Base-by-base conservation (phyloP, 2,797 vertebrate species). In the Somateria mollissima region DNA sequence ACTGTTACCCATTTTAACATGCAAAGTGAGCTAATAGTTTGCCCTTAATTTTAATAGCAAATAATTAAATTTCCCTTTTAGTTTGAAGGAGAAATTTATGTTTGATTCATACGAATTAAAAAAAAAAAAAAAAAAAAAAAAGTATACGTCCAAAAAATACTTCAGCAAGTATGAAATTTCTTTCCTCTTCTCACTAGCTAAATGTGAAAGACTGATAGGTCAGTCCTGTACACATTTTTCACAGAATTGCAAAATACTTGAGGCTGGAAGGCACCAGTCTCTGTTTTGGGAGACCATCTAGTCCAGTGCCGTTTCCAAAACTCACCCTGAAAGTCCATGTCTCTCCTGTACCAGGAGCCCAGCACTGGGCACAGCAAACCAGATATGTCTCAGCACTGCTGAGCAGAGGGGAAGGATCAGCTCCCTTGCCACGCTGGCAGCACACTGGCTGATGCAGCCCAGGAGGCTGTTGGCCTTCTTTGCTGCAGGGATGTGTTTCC, bases 361-460 rank as follows among this genome's bases (percentile, higher is more conserved):
- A 53, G 61, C 53, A 36, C 21, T 1, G 9, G 13, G 1, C 2
- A 6, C 45, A 34, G 64, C 58, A 5, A n/a, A 32, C 28, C 64
- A 64, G 36, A 22, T 49, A 2, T 34, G 41, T 12, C 51, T 72
- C 71, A 16, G 61, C 41, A 4, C 30, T 13, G 67, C 78, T 65
- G 58, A 5, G 28, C 3, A 65, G 30, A 8, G 22, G 32, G 60
- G 19, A 47, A 32, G 19, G 37, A 51, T 73, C 43, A 8, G 7
- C 15, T 39, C 13, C 45, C 45, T 56, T 0, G 1, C 6, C 25
- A 2, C 6, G 66, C 41, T 66, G 75, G 36, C 61, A 4, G 0
- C 10, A 6, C 28, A 54, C 24, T 11, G 16, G 12, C 22, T 58
- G 13, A 18, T 7, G 67, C 43, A 27, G 60, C 36, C 51, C 67